Conservation (phyloP, 2,888 invertebrate genomes). For the Hermaeophaga mercurialis region DNA sequence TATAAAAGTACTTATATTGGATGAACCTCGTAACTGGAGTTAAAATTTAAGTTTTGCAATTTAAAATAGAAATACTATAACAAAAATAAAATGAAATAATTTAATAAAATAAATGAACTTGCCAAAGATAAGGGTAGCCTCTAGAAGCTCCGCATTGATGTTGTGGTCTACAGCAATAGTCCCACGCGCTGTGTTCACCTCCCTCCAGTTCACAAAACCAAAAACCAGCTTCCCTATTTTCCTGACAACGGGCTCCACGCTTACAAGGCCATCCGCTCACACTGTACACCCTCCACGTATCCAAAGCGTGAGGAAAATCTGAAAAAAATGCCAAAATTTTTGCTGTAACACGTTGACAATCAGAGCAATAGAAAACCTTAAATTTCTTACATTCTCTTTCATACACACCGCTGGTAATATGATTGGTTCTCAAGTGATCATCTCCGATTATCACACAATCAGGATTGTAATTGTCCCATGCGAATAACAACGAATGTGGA, state of each 20-base stretch:
- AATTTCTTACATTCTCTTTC: constrained; percentile 34
- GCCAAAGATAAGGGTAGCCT: constrained; percentile 84
- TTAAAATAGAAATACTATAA: no score
- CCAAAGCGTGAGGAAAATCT: constrained; percentile 44
- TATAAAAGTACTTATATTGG: no score
- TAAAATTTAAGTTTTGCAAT: no score
- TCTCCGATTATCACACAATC: constrained; percentile 60
- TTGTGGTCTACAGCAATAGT: constrained; percentile 83
- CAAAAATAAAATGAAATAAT: no score
- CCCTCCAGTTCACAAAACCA: constrained; percentile 85
- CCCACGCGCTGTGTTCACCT: constrained; percentile 74
- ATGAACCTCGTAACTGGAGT: no score
- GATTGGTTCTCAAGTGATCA: constrained; percentile 37
- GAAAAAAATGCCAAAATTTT: not conserved
- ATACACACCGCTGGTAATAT: constrained; percentile 28
- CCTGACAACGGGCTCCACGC: constrained; percentile 68
- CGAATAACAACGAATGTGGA: constrained; percentile 72
- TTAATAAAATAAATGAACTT: no score
- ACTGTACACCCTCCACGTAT: constrained; percentile 74
- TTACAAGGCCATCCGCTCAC: constrained; percentile 83
- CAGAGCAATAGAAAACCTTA: not conserved
- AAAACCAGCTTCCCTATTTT: constrained; percentile 77
- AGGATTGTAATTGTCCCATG: constrained; percentile 80
- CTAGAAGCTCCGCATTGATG: constrained; percentile 85
- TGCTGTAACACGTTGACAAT: no score